Base-by-base conservation (phyloP, 1,140 invertebrate genomes). In the Pogonognathellus flavescens region DNA sequence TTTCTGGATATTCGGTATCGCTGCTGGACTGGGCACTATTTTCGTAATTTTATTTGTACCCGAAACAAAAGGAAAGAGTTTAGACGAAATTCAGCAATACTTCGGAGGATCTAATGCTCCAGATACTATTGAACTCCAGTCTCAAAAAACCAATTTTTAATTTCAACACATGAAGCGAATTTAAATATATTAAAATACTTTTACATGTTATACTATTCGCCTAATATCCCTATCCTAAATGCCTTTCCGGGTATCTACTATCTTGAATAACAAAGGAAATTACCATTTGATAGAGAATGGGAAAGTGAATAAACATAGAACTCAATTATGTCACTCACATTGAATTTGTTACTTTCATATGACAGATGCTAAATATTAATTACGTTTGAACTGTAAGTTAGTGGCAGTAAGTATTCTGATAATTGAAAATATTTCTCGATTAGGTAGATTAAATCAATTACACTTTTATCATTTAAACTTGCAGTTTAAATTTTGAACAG, bases 11-110 rank as follows among this genome's bases (percentile, higher is more conserved):
- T 87, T 87, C 82, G 84, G 55, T 13, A 82, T 87, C 31, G 57
- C 82, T 70, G 41, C 84, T 13, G 53, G 76, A n/a, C 25, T 87
- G 10, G 82, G 70, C 5, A 62, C 70, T 13, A 18, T 82, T 10
- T 85, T 84, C 76, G 82, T 87, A 31, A 66, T 82, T 72, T 4
- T 85, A 8, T 87, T 66, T 70, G 82, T 87, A 20, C 86, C 86
- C 3, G 86, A 87, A 76, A 87, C 86, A 49, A 87, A 86, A 76
- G 82, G 84, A 11, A 87, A 85, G 82, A 85, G 84, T 80, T 41
- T 87, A 16, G 86, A 87, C 55, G 84, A 87, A 80, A 87, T 87
- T 20, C 86, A 87, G 57, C 9, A 70, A 41, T 66, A 82, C 25
- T 87, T 87, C 41, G 53, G 31, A 57, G 80, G 52, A 3, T 72